Evolutionary conservation across 2,888 invertebrate genomes (phyloP).

Genomic region (Agrypnus murinus): DNA sequence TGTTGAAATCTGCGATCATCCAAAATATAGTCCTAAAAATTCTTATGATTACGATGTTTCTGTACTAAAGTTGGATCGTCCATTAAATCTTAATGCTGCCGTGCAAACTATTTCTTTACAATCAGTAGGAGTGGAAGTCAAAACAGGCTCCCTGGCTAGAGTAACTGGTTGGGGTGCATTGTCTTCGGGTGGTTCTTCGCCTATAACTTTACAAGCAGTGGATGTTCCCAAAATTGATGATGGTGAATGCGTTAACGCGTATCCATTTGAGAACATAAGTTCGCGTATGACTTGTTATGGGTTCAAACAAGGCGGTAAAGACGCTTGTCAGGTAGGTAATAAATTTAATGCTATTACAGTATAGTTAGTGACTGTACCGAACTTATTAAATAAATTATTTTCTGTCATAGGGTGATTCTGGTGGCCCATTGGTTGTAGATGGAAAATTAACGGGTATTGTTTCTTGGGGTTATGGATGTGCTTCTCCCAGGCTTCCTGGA

Average conservation of each 20-base stretch:
- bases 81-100: neutral
- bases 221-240: neutral
- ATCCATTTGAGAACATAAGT: neutral
- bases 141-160: neutral
- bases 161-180: conserved; percentile 20
- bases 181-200: neutral
- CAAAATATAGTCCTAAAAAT: neutral
- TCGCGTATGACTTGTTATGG: conserved; percentile 22
- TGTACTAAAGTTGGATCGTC: neutral
- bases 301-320: conserved; percentile 2
- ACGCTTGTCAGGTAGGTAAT: no score
- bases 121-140: neutral
- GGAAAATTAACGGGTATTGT: conserved; percentile 14
- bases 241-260: neutral
- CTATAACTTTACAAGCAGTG: conserved; percentile 6
- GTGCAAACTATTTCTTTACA: neutral
- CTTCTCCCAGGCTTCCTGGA: neutral
- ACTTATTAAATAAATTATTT: neutral
- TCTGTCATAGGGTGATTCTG: conserved; percentile 25
- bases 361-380: conserved; percentile 7
- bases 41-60: conserved; percentile 7
- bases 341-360: no score
- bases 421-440: conserved; percentile 16
- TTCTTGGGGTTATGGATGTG: conserved; percentile 28
- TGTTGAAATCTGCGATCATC: neutral